Evolutionary conservation across 2,888 invertebrate genomes (phyloP), one percentile per base, ranked within the genome.

Genomic region (Eledona agricola): DNA sequence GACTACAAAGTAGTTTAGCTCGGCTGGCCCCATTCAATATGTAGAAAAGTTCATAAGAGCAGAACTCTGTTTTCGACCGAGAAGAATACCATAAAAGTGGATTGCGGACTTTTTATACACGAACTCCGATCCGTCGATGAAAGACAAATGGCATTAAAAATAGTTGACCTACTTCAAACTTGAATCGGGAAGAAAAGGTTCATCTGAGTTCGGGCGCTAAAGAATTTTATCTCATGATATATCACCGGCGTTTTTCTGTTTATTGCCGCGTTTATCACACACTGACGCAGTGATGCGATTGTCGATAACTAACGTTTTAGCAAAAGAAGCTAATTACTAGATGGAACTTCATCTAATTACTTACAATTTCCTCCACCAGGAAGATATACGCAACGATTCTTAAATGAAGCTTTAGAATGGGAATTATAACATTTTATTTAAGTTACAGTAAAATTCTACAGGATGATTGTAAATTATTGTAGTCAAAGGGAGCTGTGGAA

Each of bases 111-210:
- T 42, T 31, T 42, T 42, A 29, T 20, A 13, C 28, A 31, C 29
- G 23, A 12, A n/a, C 42, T 42, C 22, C 40, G 17, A 26, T 26
- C 26, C 26, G 19, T 34, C 40, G 40, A 40, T 40, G 26, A 31
- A 42, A 42, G 29, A 42, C 22, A 40, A 40, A 40, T 31, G 15
- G 29, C 20, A 28, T 42, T 42, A 42, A 42, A 42, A 42, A 42
- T 42, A 42, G 42, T 42, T 42, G 42, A 42, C 42, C 29, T 31
- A 28, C 29, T 42, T 42, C 22, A 42, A 42, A 42, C 4, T 42
- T 42, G 42, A 20, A 6, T 12, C 17, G 29, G 31, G 19, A 28
- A 31, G 17, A 42, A 20, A 40, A 28, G 20, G 26, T 40, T 28
- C 19, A 40, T 25, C 25, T 20, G 20, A 35, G 7, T 35, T 34